Percentiles rank a stretch among this genome's conserved stretches.
Conservation (phyloP, 2,797 vertebrate species). For the Nyctibius grandis region DNA sequence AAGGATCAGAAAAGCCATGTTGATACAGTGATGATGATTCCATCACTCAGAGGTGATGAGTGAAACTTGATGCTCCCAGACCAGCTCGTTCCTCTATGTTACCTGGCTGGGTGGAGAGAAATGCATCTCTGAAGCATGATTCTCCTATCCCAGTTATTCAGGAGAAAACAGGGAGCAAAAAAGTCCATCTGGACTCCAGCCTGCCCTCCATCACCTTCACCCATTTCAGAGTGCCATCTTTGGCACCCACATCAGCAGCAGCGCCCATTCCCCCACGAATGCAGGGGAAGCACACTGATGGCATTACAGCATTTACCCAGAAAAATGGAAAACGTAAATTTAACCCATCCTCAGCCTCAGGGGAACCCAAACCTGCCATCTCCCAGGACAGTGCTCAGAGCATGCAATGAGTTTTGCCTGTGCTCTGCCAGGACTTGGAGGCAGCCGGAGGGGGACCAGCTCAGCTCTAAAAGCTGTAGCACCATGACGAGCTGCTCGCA, state of each 20-base stretch:
- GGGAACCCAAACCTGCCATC: background rate
- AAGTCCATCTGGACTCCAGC: background rate
- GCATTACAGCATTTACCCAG: background rate
- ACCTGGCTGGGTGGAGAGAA: background rate
- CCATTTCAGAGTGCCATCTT: background rate
- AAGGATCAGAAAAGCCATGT: background rate
- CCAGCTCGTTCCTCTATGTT: rapidly evolving
- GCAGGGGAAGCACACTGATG: rapidly evolving
- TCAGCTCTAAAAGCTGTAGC: background rate
- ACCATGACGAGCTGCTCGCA: rapidly evolving
- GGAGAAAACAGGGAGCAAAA: background rate
- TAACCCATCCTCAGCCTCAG: background rate
- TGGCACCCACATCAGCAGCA: rapidly evolving
- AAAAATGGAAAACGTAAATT: background rate
- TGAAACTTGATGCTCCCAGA: background rate
- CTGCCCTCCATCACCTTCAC: rapidly evolving
- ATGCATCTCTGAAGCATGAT: rapidly evolving
- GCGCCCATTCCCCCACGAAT: rapidly evolving
- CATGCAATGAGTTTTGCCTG: background rate
- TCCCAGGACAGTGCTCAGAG: background rate
- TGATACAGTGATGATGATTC: background rate
- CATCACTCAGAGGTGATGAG: background rate
- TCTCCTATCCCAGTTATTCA: rapidly evolving
- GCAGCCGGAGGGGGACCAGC: background rate
- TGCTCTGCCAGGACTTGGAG: background rate